Conservation (phyloP, 1,140 invertebrate genomes). For the Eueides isabella region DNA sequence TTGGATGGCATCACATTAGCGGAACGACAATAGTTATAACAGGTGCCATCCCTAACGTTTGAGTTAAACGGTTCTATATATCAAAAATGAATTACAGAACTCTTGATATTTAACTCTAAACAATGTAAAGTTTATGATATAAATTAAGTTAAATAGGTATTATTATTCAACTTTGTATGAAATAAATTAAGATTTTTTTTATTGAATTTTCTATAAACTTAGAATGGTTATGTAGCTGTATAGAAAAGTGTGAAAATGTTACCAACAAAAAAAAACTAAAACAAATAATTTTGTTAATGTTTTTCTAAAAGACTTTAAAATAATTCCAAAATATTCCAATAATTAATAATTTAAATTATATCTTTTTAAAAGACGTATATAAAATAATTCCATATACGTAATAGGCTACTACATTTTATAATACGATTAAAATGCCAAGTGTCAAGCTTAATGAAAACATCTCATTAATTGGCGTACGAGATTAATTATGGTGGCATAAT, state of each 20-base stretch:
- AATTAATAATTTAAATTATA: background rate
- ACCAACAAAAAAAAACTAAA: too few relatives aligned
- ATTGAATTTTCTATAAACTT: too few relatives aligned
- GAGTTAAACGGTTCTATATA: conserved; percentile 29
- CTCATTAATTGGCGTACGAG: conserved; percentile 7
- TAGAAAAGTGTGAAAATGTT: too few relatives aligned
- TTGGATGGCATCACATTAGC: conserved; percentile 26
- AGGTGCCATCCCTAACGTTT: conserved; percentile 13
- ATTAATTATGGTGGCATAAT: conserved; percentile 15
- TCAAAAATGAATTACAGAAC: conserved; percentile 17
- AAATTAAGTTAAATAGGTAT: too few relatives aligned
- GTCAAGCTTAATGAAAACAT: conserved; percentile 16
- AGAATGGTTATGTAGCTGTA: too few relatives aligned
- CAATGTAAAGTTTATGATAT: background rate
- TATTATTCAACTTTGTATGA: background rate
- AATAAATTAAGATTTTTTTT: too few relatives aligned
- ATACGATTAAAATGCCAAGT: conserved; percentile 15
- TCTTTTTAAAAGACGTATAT: background rate
- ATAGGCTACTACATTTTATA: conserved; percentile 3
- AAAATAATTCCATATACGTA: background rate
- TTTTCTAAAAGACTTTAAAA: too few relatives aligned
- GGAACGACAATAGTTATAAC: conserved; percentile 27
- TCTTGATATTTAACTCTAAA: background rate
- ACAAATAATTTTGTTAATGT: too few relatives aligned
- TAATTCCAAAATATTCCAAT: too few relatives aligned